phyloP scores from a whole-genome alignment of 2,888 invertebrate genomes.

The Ectemnius cavifrons region DNA sequence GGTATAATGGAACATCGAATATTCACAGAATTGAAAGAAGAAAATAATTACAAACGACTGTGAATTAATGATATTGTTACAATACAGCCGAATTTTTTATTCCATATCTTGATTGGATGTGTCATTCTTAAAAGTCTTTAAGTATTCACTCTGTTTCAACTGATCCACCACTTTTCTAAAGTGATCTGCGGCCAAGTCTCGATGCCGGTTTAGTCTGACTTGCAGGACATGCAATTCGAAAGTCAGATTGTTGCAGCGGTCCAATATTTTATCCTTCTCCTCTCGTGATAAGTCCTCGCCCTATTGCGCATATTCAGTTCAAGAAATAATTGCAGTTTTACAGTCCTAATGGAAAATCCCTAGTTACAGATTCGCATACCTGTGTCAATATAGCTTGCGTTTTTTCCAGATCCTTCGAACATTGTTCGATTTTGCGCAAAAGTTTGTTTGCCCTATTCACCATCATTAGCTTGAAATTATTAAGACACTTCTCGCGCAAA shows the following conservation, averaged over 20 bases:
- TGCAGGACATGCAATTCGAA: slow-evolving; percentile 81
- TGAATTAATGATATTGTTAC: slow-evolving; percentile 7
- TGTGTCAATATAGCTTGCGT: slow-evolving; percentile 81
- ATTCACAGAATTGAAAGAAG: not conserved
- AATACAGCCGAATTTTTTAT: no score
- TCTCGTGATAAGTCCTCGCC: slow-evolving; percentile 80
- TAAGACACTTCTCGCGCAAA: slow-evolving; percentile 82
- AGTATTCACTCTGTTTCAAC: slow-evolving; percentile 46
- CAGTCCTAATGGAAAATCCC: not conserved
- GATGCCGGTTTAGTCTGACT: slow-evolving; percentile 82
- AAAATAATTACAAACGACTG: no score
- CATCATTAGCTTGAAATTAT: slow-evolving; percentile 83
- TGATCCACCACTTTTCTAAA: slow-evolving; percentile 75
- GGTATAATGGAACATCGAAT: slow-evolving; percentile 24
- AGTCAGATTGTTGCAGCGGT: slow-evolving; percentile 78
- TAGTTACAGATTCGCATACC: slow-evolving; percentile 45
- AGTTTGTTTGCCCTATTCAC: slow-evolving; percentile 83
- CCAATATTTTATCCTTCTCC: slow-evolving; percentile 82
- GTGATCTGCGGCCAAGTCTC: slow-evolving; percentile 80
- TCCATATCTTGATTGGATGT: no score
- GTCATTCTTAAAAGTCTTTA: not conserved
- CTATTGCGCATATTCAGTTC: slow-evolving; percentile 46
- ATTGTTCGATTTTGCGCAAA: slow-evolving; percentile 83
- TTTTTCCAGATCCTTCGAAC: slow-evolving; percentile 79
- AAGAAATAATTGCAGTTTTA: slow-evolving; percentile 5